Base-by-base conservation (phyloP, 1,140 invertebrate genomes). In the Nasonia giraulti region DNA sequence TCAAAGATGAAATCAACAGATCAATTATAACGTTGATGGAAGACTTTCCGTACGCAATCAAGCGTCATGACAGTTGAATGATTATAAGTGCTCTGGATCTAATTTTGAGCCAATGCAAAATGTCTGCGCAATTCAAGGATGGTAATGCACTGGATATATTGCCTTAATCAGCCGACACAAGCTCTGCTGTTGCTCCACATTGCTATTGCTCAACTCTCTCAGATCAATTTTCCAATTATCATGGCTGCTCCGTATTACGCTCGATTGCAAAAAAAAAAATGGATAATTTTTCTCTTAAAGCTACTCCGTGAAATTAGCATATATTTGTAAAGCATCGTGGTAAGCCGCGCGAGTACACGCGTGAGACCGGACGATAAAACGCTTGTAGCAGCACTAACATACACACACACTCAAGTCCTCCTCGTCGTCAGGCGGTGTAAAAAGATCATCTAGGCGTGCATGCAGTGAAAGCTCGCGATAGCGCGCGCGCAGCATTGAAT, bases 1-100 rank as follows among this genome's bases (percentile, higher is more conserved):
- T 44, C 55, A 62, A 27, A 71, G 40, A 68, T 23, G 8, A 79
- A 50, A 73, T 79, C 5, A 73, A 47, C 11, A n/a, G n/a, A 79
- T 84, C 71, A 83, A 78, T 83, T 62, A 79, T 62, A 73, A 79
- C 50, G 50, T 84, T 73, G 20, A 23, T 33, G 31, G 31, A 12
- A 12, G 12, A 47, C 11, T 77, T 47, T 69, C 37, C 47, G 33
- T 12, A 23, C 10, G 20, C 50, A 66, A 68, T 82, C 62, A 33
- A 66, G 17, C 31, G 10, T 23, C n/a, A 66, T 47, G 33, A 20
- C 74, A 17, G 73, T 66, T 75, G 23, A 82, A 68, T 66, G 50
- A 82, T 68, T 23, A 17, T 44, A 76, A 76, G 33, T 40, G 50
- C 73, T 82, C 33, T 17, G 40, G 47, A 83, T 76, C 23, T 76